phyloP scores from a whole-genome alignment of 2,888 invertebrate genomes.

The Hemithea aestivaria region DNA sequence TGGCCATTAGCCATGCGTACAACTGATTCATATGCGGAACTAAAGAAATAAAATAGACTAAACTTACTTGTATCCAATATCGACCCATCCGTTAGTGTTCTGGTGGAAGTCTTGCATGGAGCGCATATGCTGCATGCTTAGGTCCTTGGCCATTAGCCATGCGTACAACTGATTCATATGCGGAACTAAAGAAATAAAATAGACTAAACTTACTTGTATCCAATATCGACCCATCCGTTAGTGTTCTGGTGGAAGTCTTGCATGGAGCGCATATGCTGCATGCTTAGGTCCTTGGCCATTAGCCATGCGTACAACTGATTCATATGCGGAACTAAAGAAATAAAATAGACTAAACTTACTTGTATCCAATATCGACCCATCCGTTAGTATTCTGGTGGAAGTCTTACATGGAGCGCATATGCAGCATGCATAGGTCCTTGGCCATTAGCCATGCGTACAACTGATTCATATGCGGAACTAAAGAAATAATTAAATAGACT shows the following conservation, averaged over 20 bases:
- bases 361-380: constrained; percentile 85
- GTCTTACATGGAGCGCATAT: constrained; percentile 83
- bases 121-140: constrained; percentile 80
- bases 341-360: no score
- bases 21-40: no score
- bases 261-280: constrained; percentile 80
- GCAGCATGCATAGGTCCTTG: constrained; percentile 66
- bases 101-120: constrained; percentile 83
- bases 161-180: no score
- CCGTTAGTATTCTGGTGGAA: constrained; percentile 77
- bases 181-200: no score
- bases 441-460: no score
- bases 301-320: no score
- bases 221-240: constrained; percentile 83
- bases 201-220: constrained; percentile 78
- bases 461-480: no score
- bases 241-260: constrained; percentile 80
- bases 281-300: constrained; percentile 72
- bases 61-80: constrained; percentile 82
- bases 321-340: no score
- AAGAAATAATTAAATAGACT: no score
- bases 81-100: constrained; percentile 78
- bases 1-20: no score
- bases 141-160: constrained; percentile 53
- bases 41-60: no score